Evolutionary conservation across 1,140 invertebrate genomes (phyloP).

Genomic region (Platorchestia sp.): DNA sequence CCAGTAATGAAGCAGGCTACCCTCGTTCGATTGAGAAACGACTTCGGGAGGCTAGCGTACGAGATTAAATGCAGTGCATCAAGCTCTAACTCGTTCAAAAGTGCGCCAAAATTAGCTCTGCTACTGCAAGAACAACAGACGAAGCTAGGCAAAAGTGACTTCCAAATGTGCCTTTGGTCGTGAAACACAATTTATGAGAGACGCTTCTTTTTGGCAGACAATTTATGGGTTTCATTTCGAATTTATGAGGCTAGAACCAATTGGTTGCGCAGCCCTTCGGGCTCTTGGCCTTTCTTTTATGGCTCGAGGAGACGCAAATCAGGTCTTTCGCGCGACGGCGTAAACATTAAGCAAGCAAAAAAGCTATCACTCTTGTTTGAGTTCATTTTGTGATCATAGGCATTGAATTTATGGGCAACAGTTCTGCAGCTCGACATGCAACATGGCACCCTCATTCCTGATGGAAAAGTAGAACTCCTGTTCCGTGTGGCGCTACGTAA

Average conservation of each 20-base stretch:
- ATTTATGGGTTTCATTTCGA: constrained; percentile 55
- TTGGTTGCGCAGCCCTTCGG: constrained; percentile 25
- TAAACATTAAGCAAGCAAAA: constrained; percentile 23
- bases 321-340: constrained; percentile 26
- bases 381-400: constrained; percentile 1
- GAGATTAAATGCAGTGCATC: constrained; percentile 49
- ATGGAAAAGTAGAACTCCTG: neutral
- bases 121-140: constrained; percentile 44
- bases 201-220: constrained; percentile 52
- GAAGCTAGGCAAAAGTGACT: constrained; percentile 43
- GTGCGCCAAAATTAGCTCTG: constrained; percentile 54
- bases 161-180: constrained; percentile 47
- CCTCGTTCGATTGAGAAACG: constrained; percentile 48
- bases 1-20: constrained; percentile 7
- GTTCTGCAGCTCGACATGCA: neutral
- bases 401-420: neutral
- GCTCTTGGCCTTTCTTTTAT: constrained; percentile 51
- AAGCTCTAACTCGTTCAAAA: constrained; percentile 54
- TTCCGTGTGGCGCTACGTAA: neutral
- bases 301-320: constrained; percentile 26
- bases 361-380: neutral
- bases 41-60: constrained; percentile 7
- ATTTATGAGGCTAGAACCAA: constrained; percentile 51
- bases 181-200: constrained; percentile 55
- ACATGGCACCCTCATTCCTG: neutral